Evolutionary conservation across 2,797 vertebrate species (phyloP).

Genomic region (Pangasius sanitwongsei): DNA sequence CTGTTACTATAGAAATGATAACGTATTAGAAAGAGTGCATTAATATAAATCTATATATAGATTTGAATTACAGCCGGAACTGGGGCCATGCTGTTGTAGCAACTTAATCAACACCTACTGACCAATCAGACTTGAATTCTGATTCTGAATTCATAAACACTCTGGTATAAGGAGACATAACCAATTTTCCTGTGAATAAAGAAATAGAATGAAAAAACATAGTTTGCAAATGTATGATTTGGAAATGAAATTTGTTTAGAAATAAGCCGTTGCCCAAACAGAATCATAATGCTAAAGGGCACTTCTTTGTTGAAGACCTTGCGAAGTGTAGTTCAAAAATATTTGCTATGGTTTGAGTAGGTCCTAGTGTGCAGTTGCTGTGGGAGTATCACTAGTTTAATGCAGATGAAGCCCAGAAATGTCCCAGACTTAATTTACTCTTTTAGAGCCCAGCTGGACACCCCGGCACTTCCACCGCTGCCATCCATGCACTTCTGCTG

Average conservation of each 20-base stretch:
- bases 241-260: not conserved
- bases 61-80: not conserved
- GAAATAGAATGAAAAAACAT: not conserved
- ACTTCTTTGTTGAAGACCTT: not conserved
- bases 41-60: not conserved
- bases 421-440: conserved; percentile 50
- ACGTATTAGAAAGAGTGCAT: not conserved
- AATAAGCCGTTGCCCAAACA: not conserved
- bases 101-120: not conserved
- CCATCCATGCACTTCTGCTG: conserved; percentile 44
- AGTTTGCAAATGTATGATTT: not conserved
- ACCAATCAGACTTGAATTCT: not conserved
- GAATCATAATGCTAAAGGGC: not conserved
- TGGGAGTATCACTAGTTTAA: conserved; percentile 44
- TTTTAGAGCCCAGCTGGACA: conserved; percentile 44
- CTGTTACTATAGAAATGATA: not conserved
- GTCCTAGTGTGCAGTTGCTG: conserved; percentile 23
- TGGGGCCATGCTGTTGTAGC: not conserved
- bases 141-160: not conserved
- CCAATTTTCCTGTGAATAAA: not conserved
- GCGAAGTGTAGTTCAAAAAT: conserved; percentile 4
- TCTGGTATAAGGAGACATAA: not conserved
- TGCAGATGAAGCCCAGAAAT: conserved; percentile 46
- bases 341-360: conserved; percentile 14
- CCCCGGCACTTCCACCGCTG: conserved; percentile 27